Evolutionary conservation across 2,797 vertebrate genomes (phyloP), one percentile per base, ranked within the genome.

Genomic region (Sebastes oblongus): DNA sequence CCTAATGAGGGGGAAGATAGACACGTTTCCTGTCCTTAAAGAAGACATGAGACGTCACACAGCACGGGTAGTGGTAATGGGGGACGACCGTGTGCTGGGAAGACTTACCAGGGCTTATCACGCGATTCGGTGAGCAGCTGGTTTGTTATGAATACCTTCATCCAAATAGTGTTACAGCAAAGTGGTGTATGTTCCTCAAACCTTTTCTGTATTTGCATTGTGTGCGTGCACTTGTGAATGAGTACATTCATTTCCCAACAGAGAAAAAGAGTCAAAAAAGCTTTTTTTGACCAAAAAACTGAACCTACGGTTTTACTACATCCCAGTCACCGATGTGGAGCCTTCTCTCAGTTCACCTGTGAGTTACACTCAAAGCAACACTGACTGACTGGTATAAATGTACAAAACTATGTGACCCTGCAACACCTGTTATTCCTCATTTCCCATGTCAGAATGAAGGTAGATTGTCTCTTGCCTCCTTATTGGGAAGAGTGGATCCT

Each of bases 281-380:
- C 91, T 92, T 18, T 94, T 96, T 82, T 89, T 97, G 87, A 97
- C 95, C 5, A 91, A 94, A 30, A 94, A 94, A 80, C 91, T 98
- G 81, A 95, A 97, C 87, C 88, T 97, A 59, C 95, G 96, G 83
- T 92, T 97, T 62, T 98, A 97, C 91, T 96, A 97, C 84, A 92
- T 98, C 84, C 96, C 97, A 0, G 93, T 98, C 4, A 66, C 87
- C 59, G 90, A 86, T 0, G 90, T 50, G 82, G 11, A 61, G 46
- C 13, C 65, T 0, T 22, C 3, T 5, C 13, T 9, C 2, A 24
- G 62, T 61, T 77, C 56, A 24, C 16, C 86, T 0, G 77, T 56
- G 18, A 86, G 52, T 76, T 25, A 32, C 56, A 29, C 55, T n/a
- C 58, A 27, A 13, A 32, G 6, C 4, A 2, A 16, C 1, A 16